Percentiles rank a stretch among this genome's conserved stretches.
These are phyloP conservation scores for Notoglanidium macrostoma DNA, from an alignment of 2,797 vertebrate genomes.

Conservation along the genomic window DNA sequence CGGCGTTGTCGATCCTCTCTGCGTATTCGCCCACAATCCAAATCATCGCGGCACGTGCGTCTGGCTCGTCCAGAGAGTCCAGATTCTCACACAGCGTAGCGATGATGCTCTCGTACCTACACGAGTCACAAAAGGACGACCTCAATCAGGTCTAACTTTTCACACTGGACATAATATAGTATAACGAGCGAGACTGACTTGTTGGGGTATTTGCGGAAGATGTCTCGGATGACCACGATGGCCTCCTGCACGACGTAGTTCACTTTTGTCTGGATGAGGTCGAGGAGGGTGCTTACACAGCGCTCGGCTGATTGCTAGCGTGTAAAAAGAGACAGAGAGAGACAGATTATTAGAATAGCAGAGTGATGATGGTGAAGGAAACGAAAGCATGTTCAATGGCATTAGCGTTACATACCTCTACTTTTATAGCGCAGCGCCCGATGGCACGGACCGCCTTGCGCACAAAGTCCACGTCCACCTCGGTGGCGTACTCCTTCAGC, in stretches of 20 bases:
- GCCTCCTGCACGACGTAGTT: slow-evolving; percentile 98
- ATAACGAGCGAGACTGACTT: slow-evolving; percentile 79
- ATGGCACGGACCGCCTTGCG: slow-evolving; percentile 95
- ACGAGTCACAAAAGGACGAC: background rate
- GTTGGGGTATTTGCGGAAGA: slow-evolving; percentile 99
- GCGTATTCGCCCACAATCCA: slow-evolving; percentile 99
- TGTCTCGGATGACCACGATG: slow-evolving; percentile 97
- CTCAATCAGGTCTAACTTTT: too few relatives aligned
- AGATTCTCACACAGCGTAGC: slow-evolving; percentile 96
- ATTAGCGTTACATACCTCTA: slow-evolving; percentile 80
- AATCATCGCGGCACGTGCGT: slow-evolving; percentile 97
- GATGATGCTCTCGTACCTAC: slow-evolving; percentile 98
- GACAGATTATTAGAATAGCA: background rate
- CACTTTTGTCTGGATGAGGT: slow-evolving; percentile 97
- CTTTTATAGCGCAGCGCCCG: slow-evolving; percentile 97
- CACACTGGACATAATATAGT: background rate
- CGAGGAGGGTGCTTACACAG: slow-evolving; percentile 92
- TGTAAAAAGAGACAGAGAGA: background rate
- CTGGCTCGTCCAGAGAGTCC: slow-evolving; percentile 95
- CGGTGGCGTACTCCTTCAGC: slow-evolving; percentile 95
- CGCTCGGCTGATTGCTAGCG: slow-evolving; percentile 93
- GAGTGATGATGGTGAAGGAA: too few relatives aligned
- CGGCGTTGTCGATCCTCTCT: slow-evolving; percentile 95
- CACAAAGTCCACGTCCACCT: slow-evolving; percentile 97
- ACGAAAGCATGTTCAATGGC: background rate